Evolutionary conservation across 2,888 invertebrate species (phyloP), one percentile per base, ranked within the genome.

Genomic region (Eumerus sabulonum): DNA sequence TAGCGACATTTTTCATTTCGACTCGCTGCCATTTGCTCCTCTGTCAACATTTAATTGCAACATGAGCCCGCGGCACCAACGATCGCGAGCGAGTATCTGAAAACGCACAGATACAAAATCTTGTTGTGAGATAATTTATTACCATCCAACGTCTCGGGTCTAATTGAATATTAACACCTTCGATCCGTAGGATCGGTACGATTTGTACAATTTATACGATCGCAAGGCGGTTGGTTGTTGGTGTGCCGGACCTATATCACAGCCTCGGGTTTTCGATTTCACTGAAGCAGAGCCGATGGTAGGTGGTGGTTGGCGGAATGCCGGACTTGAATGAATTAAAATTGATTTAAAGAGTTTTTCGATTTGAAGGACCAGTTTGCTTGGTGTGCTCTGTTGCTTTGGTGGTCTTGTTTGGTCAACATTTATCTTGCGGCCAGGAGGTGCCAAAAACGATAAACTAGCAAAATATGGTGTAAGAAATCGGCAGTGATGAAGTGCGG

Each of bases 161-260:
- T 87, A 87, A 87, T 87, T 87, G 87, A 87, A 87, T 88, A 87
- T 87, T 87, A 88, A 88, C 87, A 87, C 87, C 87, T 87, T 86
- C 73, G 74, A 79, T 79, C 73, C 68, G 64, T 70, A 64, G 17
- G 74, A 60, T 70, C 74, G 60, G 27, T 27, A 7, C 2, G 27
- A 27, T 27, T 27, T 27, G 27, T 27, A 27, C 27, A 27, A 27
- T 27, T 27, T 27, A 7, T 27, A 27, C 27, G 27, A 27, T 27
- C 27, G 3, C 27, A 27, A 7, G 27, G 27, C 27, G 27, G 27
- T 27, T 27, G 27, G 3, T 27, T 27, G 27, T 7, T 64, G 45
- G 64, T 73, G 53, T n/a, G 56, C 67, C 35, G 57, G 36, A 47
- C 67, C n/a, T 40, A 9, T 36, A 53, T 59, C 27, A 48, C 57